Evolutionary conservation across 2,888 invertebrate genomes (phyloP).

Genomic region (Hydropsyche betteni): DNA sequence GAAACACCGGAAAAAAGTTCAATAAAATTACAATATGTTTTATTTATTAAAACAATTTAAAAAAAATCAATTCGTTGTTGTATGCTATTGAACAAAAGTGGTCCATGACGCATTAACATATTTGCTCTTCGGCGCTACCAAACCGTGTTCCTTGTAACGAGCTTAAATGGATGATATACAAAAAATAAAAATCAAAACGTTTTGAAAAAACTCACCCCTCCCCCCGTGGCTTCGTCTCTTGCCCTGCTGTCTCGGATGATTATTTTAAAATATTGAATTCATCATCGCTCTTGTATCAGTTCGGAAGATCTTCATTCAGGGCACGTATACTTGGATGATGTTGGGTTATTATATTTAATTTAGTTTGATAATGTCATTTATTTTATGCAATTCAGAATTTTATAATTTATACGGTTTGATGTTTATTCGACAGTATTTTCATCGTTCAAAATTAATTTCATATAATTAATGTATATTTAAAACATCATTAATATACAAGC

Average conservation of each 20-base stretch:
- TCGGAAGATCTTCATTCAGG: conserved; percentile 32
- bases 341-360: not conserved
- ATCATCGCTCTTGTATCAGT: conserved; percentile 35
- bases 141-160: conserved; percentile 38
- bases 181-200: conserved; percentile 22
- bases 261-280: conserved; percentile 44
- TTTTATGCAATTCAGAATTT: no score
- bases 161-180: conserved; percentile 27
- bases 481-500: not conserved
- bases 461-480: not conserved
- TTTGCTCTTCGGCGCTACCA: conserved; percentile 39
- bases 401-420: not conserved
- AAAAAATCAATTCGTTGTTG: not conserved
- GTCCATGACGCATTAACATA: conserved; percentile 32
- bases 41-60: no score
- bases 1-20: no score
- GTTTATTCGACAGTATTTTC: not conserved
- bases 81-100: not conserved
- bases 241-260: conserved; percentile 13
- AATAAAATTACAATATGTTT: no score
- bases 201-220: conserved; percentile 7
- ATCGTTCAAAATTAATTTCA: not conserved
- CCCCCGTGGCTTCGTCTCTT: not conserved
- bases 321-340: conserved; percentile 8
- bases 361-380: no score